Percentiles rank a stretch among this genome's conserved stretches.
Evolutionary conservation across 64 coral and sea anemone species (phyloP).

Genomic region (Actinia tenebrosa): DNA sequence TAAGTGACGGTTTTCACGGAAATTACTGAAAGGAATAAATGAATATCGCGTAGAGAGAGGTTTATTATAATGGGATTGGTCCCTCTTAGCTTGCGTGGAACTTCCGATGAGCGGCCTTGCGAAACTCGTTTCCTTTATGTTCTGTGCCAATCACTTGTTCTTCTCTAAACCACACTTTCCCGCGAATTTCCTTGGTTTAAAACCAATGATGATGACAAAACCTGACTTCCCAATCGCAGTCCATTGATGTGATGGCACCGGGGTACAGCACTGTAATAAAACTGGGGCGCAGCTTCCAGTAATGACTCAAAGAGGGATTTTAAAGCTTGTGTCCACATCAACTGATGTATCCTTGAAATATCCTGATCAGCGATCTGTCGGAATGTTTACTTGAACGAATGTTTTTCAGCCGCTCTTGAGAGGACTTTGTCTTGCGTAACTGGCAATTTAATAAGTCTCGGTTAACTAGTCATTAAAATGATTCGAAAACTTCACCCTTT

Average conservation of each 20-base stretch:
- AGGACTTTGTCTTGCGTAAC: not conserved
- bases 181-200: conserved; percentile 73
- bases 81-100: conserved; percentile 78
- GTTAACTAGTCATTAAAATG: not conserved
- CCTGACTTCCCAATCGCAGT: not conserved
- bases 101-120: conserved; percentile 83
- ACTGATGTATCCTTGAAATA: conserved; percentile 11
- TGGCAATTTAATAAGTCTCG: conserved; percentile 9
- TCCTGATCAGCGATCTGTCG: conserved; percentile 20
- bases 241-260: not conserved
- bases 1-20: not conserved
- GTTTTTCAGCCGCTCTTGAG: conserved; percentile 18
- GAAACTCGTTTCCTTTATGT: conserved; percentile 82
- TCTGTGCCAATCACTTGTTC: conserved; percentile 63
- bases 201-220: conserved; percentile 23
- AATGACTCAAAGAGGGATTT: conserved; percentile 7
- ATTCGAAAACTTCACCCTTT: not conserved
- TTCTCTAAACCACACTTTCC: conserved; percentile 47
- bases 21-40: conserved; percentile 1
- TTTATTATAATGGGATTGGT: conserved; percentile 45
- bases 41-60: not conserved
- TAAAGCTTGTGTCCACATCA: conserved; percentile 28
- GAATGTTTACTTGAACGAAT: conserved; percentile 27
- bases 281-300: conserved; percentile 1
- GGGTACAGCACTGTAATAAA: not conserved